Conservation (phyloP, 2,113 vertebrate genomes). For the Chaetodon auriga region DNA sequence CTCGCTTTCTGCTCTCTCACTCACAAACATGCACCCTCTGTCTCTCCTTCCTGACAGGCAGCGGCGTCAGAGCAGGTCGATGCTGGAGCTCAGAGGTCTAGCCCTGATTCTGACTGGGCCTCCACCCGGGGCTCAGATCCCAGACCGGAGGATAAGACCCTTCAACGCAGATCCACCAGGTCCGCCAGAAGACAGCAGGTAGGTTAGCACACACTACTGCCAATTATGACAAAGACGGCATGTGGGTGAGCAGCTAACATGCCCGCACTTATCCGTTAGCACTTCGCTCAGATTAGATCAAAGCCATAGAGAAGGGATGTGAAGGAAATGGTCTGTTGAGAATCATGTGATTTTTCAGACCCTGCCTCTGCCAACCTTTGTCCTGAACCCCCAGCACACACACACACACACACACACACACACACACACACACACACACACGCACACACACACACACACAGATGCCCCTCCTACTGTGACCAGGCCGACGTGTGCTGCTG, state of each 20-base stretch:
- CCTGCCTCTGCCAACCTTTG: conserved; percentile 71
- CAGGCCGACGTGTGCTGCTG: conserved; percentile 77
- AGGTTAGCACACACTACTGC: conserved; percentile 38
- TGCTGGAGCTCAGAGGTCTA: conserved; percentile 24
- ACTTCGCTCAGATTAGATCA: conserved; percentile 70
- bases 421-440: conserved; percentile 30
- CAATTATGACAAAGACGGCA: conserved; percentile 54
- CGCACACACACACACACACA: conserved; percentile 37
- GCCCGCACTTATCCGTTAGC: conserved; percentile 43
- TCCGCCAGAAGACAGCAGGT: conserved; percentile 70
- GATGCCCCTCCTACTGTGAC: conserved; percentile 76
- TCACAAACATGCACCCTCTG: not conserved
- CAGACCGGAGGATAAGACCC: conserved; percentile 53
- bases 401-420: conserved; percentile 38
- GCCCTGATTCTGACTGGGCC: conserved; percentile 39
- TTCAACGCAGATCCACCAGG: conserved; percentile 46
- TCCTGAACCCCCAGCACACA: conserved; percentile 59
- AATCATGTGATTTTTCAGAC: conserved; percentile 80
- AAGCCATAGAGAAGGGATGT: conserved; percentile 62
- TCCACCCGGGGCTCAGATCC: conserved; percentile 41
- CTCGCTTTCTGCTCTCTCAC: not conserved
- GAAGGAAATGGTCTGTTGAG: conserved; percentile 66
- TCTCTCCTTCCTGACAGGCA: conserved; percentile 52
- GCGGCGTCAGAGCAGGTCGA: conserved; percentile 33
- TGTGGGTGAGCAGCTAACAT: conserved; percentile 54